Evolutionary conservation across 2,888 invertebrate genomes (phyloP), one percentile per base, ranked within the genome.

Genomic region (Mythimna impura): DNA sequence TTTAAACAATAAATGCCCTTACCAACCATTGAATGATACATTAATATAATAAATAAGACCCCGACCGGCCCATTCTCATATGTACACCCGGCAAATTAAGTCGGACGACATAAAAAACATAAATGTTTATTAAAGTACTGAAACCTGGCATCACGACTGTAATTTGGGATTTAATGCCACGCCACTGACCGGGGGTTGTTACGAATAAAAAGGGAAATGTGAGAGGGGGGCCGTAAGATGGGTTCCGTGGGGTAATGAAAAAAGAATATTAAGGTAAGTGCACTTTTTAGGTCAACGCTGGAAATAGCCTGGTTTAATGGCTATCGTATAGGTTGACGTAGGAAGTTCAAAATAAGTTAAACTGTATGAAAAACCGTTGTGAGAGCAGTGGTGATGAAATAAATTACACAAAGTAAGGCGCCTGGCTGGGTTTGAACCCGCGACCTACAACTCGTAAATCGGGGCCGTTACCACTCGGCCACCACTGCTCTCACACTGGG

Each of bases 71-170:
- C 61, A 81, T 83, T 79, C 79, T 86, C 87, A 75, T 78, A 76
- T 78, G 76, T 73, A 85, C 78, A 86, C 77, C 80, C 74, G 22
- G 78, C 75, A 86, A 86, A 86, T 87, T 87, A 86, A 87, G 84
- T 83, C 72, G 55, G 78, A 66, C 70, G 69, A 67, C 83, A 78
- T 87, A 86, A 87, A 86, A 84, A 84, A 85, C 84, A 87, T 86
- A 84, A 86, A 87, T 86, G 86, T 87, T 86, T 87, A 87, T 87
- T 87, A 87, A 83, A 86, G 86, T 81, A 73, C 86, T 86, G 87
- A 87, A 87, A 85, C 81, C 85, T 85, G 86, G 72, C 85, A 86
- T 86, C 80, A 82, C 75, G 83, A 63, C 79, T 87, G 83, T 87
- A 86, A 87, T 87, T 87, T 86, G 81, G 78, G 66, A 86, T 85